Evolutionary conservation across 2,113 vertebrate species (phyloP).

Genomic region (Oryzias javanicus): DNA sequence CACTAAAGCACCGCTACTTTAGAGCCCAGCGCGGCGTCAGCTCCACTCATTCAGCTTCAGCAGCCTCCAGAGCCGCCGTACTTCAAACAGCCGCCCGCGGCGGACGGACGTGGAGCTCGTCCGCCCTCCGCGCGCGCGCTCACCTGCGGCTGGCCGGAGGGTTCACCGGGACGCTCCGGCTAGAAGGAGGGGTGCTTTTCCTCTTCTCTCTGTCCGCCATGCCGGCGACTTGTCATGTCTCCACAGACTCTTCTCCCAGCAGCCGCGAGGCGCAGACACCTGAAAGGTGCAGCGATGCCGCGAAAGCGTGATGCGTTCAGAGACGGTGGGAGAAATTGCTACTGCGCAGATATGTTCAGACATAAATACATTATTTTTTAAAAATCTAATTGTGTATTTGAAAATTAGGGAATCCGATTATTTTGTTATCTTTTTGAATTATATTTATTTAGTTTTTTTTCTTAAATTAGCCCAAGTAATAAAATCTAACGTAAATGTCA

Average conservation of each 20-base stretch:
- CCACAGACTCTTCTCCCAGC: slow-evolving; percentile 28
- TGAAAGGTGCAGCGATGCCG: slow-evolving; percentile 44
- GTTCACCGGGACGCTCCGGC: slow-evolving; percentile 75
- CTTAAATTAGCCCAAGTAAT: too few species aligned
- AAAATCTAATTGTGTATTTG: too few species aligned
- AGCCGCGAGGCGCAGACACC: slow-evolving; percentile 41
- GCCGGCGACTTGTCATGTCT: slow-evolving; percentile 52
- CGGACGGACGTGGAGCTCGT: background rate
- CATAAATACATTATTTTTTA: background rate
- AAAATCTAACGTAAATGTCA: too few species aligned
- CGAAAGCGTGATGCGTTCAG: slow-evolving; percentile 37
- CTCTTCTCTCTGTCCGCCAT: slow-evolving; percentile 88
- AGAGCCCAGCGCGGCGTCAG: background rate
- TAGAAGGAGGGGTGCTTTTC: slow-evolving; percentile 72
- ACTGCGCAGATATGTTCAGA: background rate
- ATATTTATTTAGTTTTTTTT: too few species aligned
- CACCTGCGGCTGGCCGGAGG: slow-evolving; percentile 87
- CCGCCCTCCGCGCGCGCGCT: background rate
- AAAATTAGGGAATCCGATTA: background rate
- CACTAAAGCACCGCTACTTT: slow-evolving; percentile 8
- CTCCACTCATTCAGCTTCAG: background rate
- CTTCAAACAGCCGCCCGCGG: background rate
- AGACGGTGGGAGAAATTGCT: slow-evolving; percentile 24
- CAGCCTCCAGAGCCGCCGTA: slow-evolving; percentile 1
- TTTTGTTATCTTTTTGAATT: too few species aligned